Base-by-base conservation (phyloP, 2,113 vertebrate genomes). In the Anarrhichthys ocellatus region DNA sequence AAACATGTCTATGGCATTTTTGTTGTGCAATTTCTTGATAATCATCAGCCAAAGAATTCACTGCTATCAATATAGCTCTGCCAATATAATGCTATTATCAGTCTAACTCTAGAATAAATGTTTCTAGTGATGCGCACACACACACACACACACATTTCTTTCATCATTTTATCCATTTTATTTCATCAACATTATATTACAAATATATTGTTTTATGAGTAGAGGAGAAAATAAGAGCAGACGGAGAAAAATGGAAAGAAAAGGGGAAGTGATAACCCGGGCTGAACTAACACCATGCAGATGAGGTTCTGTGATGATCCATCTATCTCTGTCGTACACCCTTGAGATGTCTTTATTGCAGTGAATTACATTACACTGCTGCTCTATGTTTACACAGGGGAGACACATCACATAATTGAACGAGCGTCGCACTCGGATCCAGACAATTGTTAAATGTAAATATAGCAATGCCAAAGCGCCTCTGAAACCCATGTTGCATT, bases 381-480 rank as follows among this genome's bases (percentile, higher is more conserved):
- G 66, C 63, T 58, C 78, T 73, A 38, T 84, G 75, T 91, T 92
- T 83, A 88, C 90, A 86, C 86, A 75, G 44, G 64, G 56, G 64
- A 82, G 56, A 73, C 38, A 62, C 73, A 70, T 80, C 65, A 50
- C 50, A 69, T 88, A 81, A 91, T 83, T 89, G 88, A 91, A 87
- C 13, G 66, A 73, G 71, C 82, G 78, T 84, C 87, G 79, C 81
- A 70, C 59, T 61, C 11, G 6, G 73, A 87, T 83, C 71, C 48
- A 70, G 85, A 74, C 52, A 64, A 80, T 68, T 75, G 88, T 85
- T 80, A 80, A 91, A 91, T 79, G 86, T 86, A 87, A 93, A 93
- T 79, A 85, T 62, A 68, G 61, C 62, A 27, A 69, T 6, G 56
- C 20, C 27, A 69, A 87, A 90, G 85, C 70, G 65, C 54, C 71